Percentiles rank a stretch among this genome's conserved stretches.
Conservation (phyloP, 2,113 vertebrate genomes). For the Tangachromis dhanisi region DNA sequence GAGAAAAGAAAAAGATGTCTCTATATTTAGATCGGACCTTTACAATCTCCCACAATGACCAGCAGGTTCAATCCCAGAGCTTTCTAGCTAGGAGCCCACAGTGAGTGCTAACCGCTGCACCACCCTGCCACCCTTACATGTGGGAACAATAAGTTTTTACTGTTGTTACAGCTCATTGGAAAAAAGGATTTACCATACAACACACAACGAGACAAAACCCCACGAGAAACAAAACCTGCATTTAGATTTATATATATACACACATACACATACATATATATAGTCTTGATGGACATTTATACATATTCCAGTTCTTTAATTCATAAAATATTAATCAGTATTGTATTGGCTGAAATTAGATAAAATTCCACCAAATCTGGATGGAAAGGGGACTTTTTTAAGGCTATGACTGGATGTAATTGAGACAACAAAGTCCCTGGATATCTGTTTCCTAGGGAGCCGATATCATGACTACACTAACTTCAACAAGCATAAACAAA, state of each 20-base stretch:
- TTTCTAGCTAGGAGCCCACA: not conserved
- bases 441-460: not conserved
- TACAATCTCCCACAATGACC: not conserved
- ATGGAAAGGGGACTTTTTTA: not conserved
- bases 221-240: not conserved
- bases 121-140: not conserved
- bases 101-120: not conserved
- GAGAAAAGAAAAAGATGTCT: not conserved
- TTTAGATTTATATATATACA: not conserved
- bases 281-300: fast-evolving
- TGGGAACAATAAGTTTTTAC: not conserved
- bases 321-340: not conserved
- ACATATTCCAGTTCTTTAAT: not conserved
- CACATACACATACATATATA: fast-evolving
- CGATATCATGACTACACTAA: not conserved
- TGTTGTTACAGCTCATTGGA: not conserved
- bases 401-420: not conserved
- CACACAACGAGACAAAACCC: not conserved
- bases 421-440: not conserved
- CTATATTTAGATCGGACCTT: not conserved
- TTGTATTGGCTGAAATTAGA: not conserved
- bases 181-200: not conserved
- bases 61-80: not conserved
- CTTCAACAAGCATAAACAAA: not conserved
- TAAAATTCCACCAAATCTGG: not conserved